phyloP scores from a whole-genome alignment of 2,797 vertebrate species.

The Ateles fusciceps region DNA sequence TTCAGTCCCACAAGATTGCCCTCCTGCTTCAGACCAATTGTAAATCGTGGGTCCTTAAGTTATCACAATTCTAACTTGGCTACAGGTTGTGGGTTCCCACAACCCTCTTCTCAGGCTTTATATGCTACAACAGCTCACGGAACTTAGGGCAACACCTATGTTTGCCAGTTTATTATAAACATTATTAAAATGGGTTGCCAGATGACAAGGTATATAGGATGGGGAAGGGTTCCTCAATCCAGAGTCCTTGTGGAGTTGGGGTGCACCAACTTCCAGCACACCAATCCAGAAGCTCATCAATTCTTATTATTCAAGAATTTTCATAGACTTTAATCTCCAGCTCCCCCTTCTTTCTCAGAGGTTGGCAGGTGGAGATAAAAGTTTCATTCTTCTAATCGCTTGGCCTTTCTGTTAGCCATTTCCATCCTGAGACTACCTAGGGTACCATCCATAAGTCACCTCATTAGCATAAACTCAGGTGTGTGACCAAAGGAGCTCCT shows the following conservation, averaged over 20 bases:
- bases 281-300: background rate
- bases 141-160: background rate
- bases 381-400: background rate
- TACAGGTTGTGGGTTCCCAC: background rate
- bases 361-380: background rate
- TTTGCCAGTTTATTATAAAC: background rate
- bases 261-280: rapidly evolving
- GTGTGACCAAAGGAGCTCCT: background rate
- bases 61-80: background rate
- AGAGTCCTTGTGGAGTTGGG: background rate
- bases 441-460: background rate
- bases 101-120: background rate
- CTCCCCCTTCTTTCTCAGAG: background rate
- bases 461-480: background rate
- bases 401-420: background rate
- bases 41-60: background rate
- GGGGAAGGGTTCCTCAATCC: no score
- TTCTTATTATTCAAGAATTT: background rate
- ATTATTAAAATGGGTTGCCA: background rate
- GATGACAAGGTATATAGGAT: no score
- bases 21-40: background rate
- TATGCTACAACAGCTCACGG: background rate
- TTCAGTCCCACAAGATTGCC: background rate
- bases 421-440: background rate
- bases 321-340: background rate